A percentile compares a stretch with the other conserved stretches of the same genome.
These are phyloP conservation scores for Physella acuta DNA, from an alignment of 1,140 invertebrate genomes.

Conservation along the genomic window DNA sequence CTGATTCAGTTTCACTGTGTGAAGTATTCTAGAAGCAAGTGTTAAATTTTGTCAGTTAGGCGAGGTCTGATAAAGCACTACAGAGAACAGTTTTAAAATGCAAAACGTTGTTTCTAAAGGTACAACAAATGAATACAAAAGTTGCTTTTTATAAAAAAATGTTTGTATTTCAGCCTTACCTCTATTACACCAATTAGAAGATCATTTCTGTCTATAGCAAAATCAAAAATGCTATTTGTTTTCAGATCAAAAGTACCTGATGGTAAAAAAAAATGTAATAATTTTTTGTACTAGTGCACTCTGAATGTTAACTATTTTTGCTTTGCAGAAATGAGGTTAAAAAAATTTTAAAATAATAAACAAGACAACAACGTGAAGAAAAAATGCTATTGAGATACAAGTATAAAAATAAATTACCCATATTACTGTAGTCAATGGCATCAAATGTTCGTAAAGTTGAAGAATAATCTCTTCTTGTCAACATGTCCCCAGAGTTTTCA, in stretches of 20 bases:
- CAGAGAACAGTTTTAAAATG: no score
- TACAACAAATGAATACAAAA: no score
- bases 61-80: no score
- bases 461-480: conserved; percentile 67
- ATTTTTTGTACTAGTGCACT: not conserved
- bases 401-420: conserved; percentile 67
- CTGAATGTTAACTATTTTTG: no score
- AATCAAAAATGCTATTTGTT: conserved; percentile 62
- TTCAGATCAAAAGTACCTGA: conserved; percentile 86
- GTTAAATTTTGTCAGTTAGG: no score
- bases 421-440: conserved; percentile 88
- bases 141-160: no score
- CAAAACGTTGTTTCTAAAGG: no score
- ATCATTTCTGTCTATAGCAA: conserved; percentile 64
- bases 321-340: no score
- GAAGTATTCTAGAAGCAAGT: conserved; percentile 49
- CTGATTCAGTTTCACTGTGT: conserved; percentile 40
- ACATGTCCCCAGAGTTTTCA: conserved; percentile 69
- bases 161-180: no score
- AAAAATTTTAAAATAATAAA: no score
- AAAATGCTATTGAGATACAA: no score
- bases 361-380: no score
- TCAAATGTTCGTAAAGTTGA: conserved; percentile 94
- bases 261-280: conserved; percentile 24
- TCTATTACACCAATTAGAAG: conserved; percentile 69